Percentiles rank a stretch among this genome's conserved stretches.
These are phyloP conservation scores for Anthophora plumipes DNA, from an alignment of 2,888 invertebrate species.

Conservation along the genomic window DNA sequence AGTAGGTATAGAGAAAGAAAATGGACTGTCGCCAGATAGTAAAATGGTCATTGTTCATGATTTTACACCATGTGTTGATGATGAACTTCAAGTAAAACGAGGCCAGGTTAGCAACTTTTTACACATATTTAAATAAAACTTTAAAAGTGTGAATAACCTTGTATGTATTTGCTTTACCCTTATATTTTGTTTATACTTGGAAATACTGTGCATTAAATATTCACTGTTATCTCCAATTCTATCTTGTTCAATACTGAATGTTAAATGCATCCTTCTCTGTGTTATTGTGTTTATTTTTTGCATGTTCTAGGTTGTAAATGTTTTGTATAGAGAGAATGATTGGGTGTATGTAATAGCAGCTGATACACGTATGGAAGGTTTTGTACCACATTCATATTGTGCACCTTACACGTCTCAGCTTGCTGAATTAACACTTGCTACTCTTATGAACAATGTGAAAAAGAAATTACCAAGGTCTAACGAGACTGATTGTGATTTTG, in stretches of 20 bases:
- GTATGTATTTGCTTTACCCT: slow-evolving; percentile 16
- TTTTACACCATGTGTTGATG: slow-evolving; percentile 97
- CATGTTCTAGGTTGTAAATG: slow-evolving; percentile 91
- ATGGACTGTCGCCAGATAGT: slow-evolving; percentile 95
- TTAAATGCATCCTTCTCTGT: slow-evolving; percentile 24
- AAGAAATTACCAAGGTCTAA: slow-evolving; percentile 92
- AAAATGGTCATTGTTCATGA: slow-evolving; percentile 98
- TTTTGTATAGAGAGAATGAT: slow-evolving; percentile 97
- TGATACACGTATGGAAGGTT: slow-evolving; percentile 95
- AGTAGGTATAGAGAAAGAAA: slow-evolving; percentile 96
- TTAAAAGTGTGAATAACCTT: slow-evolving; percentile 33
- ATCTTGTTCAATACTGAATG: slow-evolving; percentile 8
- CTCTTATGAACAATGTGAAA: slow-evolving; percentile 87
- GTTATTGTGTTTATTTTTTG: slow-evolving; percentile 39
- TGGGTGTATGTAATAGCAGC: slow-evolving; percentile 98
- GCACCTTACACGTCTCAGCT: slow-evolving; percentile 92
- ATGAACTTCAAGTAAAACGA: slow-evolving; percentile 94
- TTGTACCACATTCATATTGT: slow-evolving; percentile 97
- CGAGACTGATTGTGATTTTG: slow-evolving; percentile 79
- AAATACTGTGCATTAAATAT: not conserved
- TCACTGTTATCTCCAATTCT: slow-evolving; percentile 3
- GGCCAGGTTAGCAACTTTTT: slow-evolving; percentile 88
- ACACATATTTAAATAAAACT: not conserved
- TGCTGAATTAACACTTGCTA: slow-evolving; percentile 89
- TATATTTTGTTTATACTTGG: not conserved